A percentile compares a stretch with the other conserved stretches of the same genome.
Conservation (phyloP, 2,888 invertebrate species). For the Amphimallon solstitiale region DNA sequence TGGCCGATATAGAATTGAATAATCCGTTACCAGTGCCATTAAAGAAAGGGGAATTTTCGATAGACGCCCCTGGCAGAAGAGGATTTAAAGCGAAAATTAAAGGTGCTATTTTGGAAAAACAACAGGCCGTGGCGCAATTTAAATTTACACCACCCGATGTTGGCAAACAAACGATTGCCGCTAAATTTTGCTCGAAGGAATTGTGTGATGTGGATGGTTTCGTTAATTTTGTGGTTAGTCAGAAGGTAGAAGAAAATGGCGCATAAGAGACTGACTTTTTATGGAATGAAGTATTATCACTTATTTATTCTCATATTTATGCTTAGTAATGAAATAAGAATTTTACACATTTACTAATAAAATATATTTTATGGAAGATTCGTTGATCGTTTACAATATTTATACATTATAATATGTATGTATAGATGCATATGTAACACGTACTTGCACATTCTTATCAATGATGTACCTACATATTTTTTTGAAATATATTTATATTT, state of each 20-base stretch:
- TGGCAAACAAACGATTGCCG: constrained; percentile 85
- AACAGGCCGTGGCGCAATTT: constrained; percentile 77
- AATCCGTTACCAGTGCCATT: constrained; percentile 86
- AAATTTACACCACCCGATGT: constrained; percentile 80
- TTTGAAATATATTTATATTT: no score
- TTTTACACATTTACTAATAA: background rate
- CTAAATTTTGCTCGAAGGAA: constrained; percentile 88
- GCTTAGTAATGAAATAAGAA: background rate
- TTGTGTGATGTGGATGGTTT: constrained; percentile 91
- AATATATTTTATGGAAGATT: background rate
- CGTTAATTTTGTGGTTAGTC: constrained; percentile 76
- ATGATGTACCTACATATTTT: no score
- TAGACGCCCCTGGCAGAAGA: constrained; percentile 84
- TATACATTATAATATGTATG: no score
- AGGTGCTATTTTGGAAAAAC: constrained; percentile 73
- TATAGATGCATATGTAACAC: no score
- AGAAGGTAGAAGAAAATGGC: constrained; percentile 63
- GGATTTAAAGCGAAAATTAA: constrained; percentile 76
- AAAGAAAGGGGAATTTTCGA: constrained; percentile 79
- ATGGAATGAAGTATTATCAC: background rate
- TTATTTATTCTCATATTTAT: constrained; percentile 12
- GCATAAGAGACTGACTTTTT: constrained; percentile 21
- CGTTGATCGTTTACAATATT: no score
- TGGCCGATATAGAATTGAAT: constrained; percentile 73
- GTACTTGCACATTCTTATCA: no score